A percentile compares a stretch with the other conserved stretches of the same genome.
phyloP scores from a whole-genome alignment of 2,888 invertebrate species.

The Meganola albula region DNA sequence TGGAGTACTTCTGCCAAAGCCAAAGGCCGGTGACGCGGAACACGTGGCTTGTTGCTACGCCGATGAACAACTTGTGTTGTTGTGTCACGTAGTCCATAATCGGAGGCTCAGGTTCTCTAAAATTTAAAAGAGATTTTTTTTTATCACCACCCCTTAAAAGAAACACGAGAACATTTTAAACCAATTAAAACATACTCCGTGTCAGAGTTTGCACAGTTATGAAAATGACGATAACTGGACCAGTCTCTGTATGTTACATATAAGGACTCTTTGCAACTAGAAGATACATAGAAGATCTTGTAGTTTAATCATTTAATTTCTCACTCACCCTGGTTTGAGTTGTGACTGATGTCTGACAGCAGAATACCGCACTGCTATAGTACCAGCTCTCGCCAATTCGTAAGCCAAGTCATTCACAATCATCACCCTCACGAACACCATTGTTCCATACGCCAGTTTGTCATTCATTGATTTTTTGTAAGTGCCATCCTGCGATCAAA shows the following conservation, averaged over 20 bases:
- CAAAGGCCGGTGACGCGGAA: constrained; percentile 84
- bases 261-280: too few species aligned
- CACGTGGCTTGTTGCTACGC: constrained; percentile 88
- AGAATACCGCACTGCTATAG: constrained; percentile 93
- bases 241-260: too few species aligned
- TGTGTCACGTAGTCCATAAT: constrained; percentile 95
- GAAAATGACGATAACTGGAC: too few species aligned
- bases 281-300: too few species aligned
- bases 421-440: constrained; percentile 93
- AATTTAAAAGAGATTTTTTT: constrained; percentile 12
- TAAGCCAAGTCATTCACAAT: constrained; percentile 85
- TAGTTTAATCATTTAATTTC: too few species aligned
- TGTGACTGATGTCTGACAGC: constrained; percentile 93
- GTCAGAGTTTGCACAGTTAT: too few species aligned
- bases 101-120: constrained; percentile 87
- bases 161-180: too few species aligned
- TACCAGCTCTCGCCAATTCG: constrained; percentile 86
- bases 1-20: constrained; percentile 89
- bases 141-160: too few species aligned
- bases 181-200: too few species aligned
- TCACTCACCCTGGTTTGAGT: constrained; percentile 83
- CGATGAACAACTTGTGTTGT: constrained; percentile 92
- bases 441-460: constrained; percentile 91
- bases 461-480: constrained; percentile 88
- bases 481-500: constrained; percentile 82